Conservation (phyloP, 2,888 invertebrate species). For the Galerucella nymphaeae region DNA sequence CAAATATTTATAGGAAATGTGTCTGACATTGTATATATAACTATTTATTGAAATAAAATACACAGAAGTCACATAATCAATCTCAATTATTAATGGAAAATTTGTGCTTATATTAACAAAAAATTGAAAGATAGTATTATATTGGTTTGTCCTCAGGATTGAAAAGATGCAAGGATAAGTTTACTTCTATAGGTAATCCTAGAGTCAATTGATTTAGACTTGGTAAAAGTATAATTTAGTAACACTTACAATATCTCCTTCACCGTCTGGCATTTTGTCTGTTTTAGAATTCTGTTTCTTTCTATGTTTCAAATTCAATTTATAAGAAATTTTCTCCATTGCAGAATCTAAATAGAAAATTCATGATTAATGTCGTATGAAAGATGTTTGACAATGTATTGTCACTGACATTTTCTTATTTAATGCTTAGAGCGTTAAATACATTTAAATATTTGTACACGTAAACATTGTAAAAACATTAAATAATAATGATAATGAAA, state of each 20-base stretch:
- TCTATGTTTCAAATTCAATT: conserved; percentile 40
- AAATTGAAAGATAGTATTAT: too few relatives aligned
- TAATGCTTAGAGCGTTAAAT: conserved; percentile 21
- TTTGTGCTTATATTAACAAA: too few relatives aligned
- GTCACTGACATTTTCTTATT: conserved; percentile 31
- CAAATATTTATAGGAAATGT: too few relatives aligned
- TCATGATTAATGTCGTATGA: conserved; percentile 37
- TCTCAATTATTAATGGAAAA: too few relatives aligned
- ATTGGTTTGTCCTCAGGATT: too few relatives aligned
- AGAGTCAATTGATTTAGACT: too few relatives aligned
- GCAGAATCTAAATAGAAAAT: conserved; percentile 42
- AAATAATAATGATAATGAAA: not conserved
- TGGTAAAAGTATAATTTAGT: conserved; percentile 1
- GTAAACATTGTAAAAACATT: conserved; percentile 34
- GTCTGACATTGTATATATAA: too few relatives aligned
- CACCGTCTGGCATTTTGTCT: conserved; percentile 45
- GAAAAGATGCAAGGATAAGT: too few relatives aligned
- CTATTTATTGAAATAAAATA: too few relatives aligned
- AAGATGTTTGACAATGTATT: conserved; percentile 14
- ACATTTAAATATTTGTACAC: conserved; percentile 35
- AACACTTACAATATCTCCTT: conserved; percentile 44
- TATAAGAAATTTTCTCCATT: conserved; percentile 39
- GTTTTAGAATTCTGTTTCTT: conserved; percentile 31
- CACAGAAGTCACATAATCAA: too few relatives aligned
- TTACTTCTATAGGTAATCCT: too few relatives aligned